phyloP scores from a whole-genome alignment of 2,888 invertebrate genomes.

The Diaperis boleti region DNA sequence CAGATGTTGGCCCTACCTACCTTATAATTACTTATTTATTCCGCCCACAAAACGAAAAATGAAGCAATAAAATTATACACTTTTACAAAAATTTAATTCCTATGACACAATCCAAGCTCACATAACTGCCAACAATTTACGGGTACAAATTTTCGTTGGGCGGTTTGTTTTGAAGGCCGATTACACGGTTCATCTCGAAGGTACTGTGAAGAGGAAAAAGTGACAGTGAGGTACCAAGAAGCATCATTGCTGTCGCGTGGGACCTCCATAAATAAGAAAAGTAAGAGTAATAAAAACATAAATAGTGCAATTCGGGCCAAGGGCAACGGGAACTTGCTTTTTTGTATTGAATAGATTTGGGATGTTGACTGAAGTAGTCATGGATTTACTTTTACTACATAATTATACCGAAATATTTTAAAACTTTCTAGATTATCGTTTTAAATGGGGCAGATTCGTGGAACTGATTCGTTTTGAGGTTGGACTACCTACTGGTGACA shows the following conservation, averaged over 20 bases:
- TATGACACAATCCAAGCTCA: background rate
- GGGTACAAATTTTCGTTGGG: slow-evolving; percentile 1
- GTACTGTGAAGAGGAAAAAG: slow-evolving; percentile 1
- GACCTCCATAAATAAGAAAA: slow-evolving; percentile 52
- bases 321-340: slow-evolving; percentile 43
- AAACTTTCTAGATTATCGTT: background rate
- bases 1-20: too few species aligned
- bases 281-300: slow-evolving; percentile 59
- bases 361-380: slow-evolving; percentile 21
- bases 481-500: too few species aligned
- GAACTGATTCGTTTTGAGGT: too few species aligned
- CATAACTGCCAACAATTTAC: too few species aligned
- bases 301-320: slow-evolving; percentile 53
- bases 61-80: too few species aligned
- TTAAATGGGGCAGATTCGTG: too few species aligned
- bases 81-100: too few species aligned
- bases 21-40: too few species aligned
- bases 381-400: slow-evolving; percentile 31
- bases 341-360: background rate
- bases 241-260: slow-evolving; percentile 46
- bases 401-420: background rate
- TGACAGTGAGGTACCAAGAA: slow-evolving; percentile 23
- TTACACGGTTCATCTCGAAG: background rate
- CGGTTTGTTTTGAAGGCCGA: slow-evolving; percentile 10
- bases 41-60: too few species aligned